phyloP scores from a whole-genome alignment of 2,888 invertebrate species.

The Tinea semifulvella region DNA sequence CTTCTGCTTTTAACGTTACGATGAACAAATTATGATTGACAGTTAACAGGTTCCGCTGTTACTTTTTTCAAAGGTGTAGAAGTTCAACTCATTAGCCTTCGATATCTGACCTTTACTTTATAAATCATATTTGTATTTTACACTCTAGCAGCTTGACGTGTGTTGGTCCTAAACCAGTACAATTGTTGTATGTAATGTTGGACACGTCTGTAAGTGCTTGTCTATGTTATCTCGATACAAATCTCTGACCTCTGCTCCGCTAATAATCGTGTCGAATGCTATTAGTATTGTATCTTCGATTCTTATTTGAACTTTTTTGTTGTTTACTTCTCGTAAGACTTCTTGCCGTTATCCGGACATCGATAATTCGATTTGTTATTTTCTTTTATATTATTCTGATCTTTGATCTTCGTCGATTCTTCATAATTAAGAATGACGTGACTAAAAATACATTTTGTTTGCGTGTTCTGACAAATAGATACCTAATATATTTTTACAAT shows the following conservation, averaged over 20 bases:
- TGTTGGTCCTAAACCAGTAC: too few relatives aligned
- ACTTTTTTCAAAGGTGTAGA: too few relatives aligned
- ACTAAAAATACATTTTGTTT: slow-evolving; percentile 3
- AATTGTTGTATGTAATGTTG: slow-evolving; percentile 11
- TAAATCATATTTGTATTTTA: too few relatives aligned
- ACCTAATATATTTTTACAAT: too few relatives aligned
- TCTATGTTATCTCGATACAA: slow-evolving; percentile 40
- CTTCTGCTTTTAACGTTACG: too few relatives aligned
- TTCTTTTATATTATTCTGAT: slow-evolving; percentile 6
- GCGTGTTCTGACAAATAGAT: too few relatives aligned
- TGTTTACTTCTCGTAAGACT: slow-evolving; percentile 21
- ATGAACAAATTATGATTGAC: too few relatives aligned
- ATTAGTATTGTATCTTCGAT: slow-evolving; percentile 34
- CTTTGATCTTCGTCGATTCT: not conserved
- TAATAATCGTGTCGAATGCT: slow-evolving; percentile 49
- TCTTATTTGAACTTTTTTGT: slow-evolving; percentile 38
- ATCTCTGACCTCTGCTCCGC: slow-evolving; percentile 53
- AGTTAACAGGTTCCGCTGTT: too few relatives aligned
- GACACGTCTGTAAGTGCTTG: too few relatives aligned
- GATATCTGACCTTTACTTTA: too few relatives aligned
- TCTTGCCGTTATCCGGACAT: slow-evolving; percentile 9
- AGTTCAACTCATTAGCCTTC: too few relatives aligned
- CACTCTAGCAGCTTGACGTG: too few relatives aligned
- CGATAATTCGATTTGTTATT: slow-evolving; percentile 9
- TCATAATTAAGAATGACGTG: slow-evolving; percentile 7